phyloP scores from a whole-genome alignment of 1,140 invertebrate species.

The Trinorchestia longiramus region DNA sequence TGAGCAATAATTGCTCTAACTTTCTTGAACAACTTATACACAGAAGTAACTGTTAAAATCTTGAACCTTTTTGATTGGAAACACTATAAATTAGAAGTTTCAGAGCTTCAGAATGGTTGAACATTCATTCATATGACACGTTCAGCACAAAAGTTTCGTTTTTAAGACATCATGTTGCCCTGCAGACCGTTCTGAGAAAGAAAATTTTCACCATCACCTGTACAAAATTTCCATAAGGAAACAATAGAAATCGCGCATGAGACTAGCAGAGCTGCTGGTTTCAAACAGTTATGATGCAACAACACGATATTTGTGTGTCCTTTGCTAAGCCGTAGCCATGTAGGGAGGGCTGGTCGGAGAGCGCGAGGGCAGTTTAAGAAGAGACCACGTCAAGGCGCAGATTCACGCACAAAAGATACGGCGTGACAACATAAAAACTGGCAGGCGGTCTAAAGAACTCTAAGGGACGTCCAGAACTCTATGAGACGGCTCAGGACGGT shows the following conservation, averaged over 20 bases:
- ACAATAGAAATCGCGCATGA: neutral
- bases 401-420: slow-evolving; percentile 7
- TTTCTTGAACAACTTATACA: neutral
- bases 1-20: neutral
- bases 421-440: neutral
- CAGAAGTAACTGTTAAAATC: neutral
- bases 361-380: neutral
- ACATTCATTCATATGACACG: neutral
- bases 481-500: neutral
- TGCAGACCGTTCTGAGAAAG: neutral
- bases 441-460: neutral
- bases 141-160: neutral
- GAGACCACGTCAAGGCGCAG: neutral
- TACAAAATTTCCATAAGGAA: neutral
- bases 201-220: neutral
- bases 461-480: neutral
- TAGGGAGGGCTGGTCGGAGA: neutral
- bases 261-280: neutral
- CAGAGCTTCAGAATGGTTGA: neutral
- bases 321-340: neutral
- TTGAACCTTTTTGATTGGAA: neutral
- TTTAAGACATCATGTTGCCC: neutral
- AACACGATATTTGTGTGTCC: neutral
- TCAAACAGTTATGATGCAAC: neutral
- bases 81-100: neutral